phyloP scores from a whole-genome alignment of 2,113 vertebrate species.

The Gobiocypris rarus region DNA sequence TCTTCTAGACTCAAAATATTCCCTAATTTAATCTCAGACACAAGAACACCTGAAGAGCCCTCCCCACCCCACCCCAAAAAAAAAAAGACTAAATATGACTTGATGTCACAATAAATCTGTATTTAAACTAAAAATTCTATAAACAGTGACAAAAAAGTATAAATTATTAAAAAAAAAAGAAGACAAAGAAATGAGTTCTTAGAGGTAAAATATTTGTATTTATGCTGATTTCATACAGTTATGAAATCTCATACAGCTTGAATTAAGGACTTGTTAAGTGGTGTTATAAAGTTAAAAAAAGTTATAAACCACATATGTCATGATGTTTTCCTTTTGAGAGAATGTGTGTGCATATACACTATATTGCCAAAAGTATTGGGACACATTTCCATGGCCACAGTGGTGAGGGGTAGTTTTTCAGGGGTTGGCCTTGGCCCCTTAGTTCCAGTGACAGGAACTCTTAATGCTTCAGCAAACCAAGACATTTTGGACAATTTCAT shows the following conservation, averaged over 20 bases:
- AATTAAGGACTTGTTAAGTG: not conserved
- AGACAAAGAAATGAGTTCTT: not conserved
- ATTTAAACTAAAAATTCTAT: not conserved
- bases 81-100: not conserved
- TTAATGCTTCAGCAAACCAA: no score
- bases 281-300: not conserved
- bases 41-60: not conserved
- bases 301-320: not conserved
- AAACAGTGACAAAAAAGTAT: not conserved
- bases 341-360: no score
- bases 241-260: no score
- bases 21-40: not conserved
- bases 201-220: not conserved
- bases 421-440: no score
- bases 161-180: no score
- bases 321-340: no score
- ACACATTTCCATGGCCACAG: no score
- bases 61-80: no score
- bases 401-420: no score
- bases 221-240: not conserved
- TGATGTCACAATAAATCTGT: not conserved
- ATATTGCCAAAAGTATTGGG: no score
- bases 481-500: no score
- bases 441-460: no score
- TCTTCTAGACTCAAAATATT: constrained; percentile 7